phyloP scores from a whole-genome alignment of 1,140 invertebrate species.

The Scaptomyza hsui region DNA sequence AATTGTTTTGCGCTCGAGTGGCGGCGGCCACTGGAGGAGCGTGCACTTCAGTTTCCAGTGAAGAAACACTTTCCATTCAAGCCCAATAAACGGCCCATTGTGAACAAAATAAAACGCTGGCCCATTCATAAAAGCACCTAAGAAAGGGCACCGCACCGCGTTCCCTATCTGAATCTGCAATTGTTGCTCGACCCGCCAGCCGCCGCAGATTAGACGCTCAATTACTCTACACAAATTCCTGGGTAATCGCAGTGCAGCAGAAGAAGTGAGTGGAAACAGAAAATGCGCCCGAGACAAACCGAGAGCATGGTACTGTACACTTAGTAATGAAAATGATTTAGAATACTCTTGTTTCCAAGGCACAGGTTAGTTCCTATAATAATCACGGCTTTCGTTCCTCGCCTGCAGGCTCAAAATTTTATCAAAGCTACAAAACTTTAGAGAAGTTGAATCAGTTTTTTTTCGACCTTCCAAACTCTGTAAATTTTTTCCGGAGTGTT shows the following conservation, averaged over 20 bases:
- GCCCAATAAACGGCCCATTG: constrained; percentile 56
- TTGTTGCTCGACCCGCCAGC: constrained; percentile 54
- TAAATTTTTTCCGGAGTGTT: neutral
- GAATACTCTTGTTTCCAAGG: too few species aligned
- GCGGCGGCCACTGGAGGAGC: constrained; percentile 29
- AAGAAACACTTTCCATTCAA: constrained; percentile 76
- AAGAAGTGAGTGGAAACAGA: too few species aligned
- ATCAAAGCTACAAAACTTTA: too few species aligned
- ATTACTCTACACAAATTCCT: constrained; percentile 70
- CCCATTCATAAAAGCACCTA: constrained; percentile 68
- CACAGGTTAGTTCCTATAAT: too few species aligned
- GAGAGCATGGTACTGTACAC: neutral
- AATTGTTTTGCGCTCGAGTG: constrained; percentile 79
- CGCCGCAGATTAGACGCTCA: constrained; percentile 78
- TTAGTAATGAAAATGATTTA: neutral
- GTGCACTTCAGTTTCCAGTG: constrained; percentile 61
- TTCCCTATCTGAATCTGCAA: constrained; percentile 32
- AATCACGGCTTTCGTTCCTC: too few species aligned
- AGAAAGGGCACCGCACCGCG: constrained; percentile 11
- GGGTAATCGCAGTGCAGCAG: constrained; percentile 47
- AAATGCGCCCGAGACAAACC: neutral
- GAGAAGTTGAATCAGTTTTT: too few species aligned
- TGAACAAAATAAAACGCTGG: constrained; percentile 31
- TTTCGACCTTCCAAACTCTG: too few species aligned
- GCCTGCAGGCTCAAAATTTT: too few species aligned